phyloP scores from a whole-genome alignment of 92 coral and sea anemone species.

The Metridium senile region DNA sequence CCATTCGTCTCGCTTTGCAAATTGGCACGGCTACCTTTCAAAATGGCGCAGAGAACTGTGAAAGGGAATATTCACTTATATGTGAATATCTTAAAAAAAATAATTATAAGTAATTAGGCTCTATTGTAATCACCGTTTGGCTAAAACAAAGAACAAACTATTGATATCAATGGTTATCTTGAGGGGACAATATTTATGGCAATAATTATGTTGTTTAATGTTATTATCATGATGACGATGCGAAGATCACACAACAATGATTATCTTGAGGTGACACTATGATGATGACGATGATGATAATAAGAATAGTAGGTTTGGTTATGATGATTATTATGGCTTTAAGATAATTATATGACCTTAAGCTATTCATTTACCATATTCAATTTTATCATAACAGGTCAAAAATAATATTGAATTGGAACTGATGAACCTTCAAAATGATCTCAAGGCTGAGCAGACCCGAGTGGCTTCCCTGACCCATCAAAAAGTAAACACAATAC shows the following conservation, averaged over 20 bases:
- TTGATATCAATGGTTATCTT: too few relatives aligned
- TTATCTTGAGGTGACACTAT: too few relatives aligned
- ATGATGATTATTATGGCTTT: neutral
- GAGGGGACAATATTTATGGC: neutral
- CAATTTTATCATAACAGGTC: conserved; percentile 41
- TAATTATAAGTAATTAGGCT: too few relatives aligned
- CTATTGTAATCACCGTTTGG: too few relatives aligned
- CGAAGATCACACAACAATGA: too few relatives aligned
- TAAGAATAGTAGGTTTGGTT: neutral
- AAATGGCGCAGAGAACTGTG: too few relatives aligned
- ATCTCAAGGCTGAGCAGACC: conserved; percentile 41
- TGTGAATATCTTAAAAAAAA: too few relatives aligned
- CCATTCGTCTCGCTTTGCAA: too few relatives aligned
- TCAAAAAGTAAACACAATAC: conserved; percentile 61
- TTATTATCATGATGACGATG: neutral
- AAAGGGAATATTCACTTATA: too few relatives aligned
- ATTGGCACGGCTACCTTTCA: too few relatives aligned
- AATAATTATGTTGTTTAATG: neutral
- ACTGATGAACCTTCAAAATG: conserved; percentile 46
- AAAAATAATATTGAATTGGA: conserved; percentile 70
- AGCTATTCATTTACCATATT: neutral
- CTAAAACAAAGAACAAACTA: too few relatives aligned
- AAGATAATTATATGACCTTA: neutral
- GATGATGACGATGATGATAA: neutral
- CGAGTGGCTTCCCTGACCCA: conserved; percentile 21